Evolutionary conservation across 1,140 invertebrate genomes (phyloP), one percentile per base, ranked within the genome.

Genomic region (Gonatopus flavifemur): DNA sequence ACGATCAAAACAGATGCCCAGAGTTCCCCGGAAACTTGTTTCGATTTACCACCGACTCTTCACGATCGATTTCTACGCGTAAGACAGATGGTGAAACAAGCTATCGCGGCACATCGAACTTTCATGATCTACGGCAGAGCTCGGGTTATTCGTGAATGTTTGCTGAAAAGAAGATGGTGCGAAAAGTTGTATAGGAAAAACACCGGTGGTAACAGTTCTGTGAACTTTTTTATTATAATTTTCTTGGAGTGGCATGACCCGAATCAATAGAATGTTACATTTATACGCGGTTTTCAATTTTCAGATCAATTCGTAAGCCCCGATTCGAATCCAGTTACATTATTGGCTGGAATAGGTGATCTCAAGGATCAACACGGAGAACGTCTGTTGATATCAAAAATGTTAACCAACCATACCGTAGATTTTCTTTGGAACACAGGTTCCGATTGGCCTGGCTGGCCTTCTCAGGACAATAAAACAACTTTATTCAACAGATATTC

Each of bases 361-460:
- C 32, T 77, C 1, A 69, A 45, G 8, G 71, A 77, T 25, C 35
- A 57, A 0, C 70, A 72, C 32, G 76, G 64, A 40, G 67, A 77
- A 46, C 53, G 57, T n/a, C 40, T 67, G 12, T 48, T 78, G 7
- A 72, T 78, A 12, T 77, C 76, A 0, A 70, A 63, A 31, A 76
- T 77, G 73, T 57, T 78, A 7, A 62, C 52, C 4, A 76, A 88
- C 63, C 83, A 86, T 57, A 83, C 86, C 0, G 86, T 92, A 3
- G 89, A 93, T 61, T 91, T 95, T 56, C 82, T 94, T 32, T 96
- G 93, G 93, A 91, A 90, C 18, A 85, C 90, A 21, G 86, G 90
- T 42, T 83, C 89, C 48, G 92, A 94, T 60, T 87, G 85, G 72
- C 86, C 88, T 49, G 88, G 88, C 47, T 86, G 83, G 78, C 82